Evolutionary conservation across 1,140 invertebrate genomes (phyloP).

Genomic region (Rhyacophila brunnea): DNA sequence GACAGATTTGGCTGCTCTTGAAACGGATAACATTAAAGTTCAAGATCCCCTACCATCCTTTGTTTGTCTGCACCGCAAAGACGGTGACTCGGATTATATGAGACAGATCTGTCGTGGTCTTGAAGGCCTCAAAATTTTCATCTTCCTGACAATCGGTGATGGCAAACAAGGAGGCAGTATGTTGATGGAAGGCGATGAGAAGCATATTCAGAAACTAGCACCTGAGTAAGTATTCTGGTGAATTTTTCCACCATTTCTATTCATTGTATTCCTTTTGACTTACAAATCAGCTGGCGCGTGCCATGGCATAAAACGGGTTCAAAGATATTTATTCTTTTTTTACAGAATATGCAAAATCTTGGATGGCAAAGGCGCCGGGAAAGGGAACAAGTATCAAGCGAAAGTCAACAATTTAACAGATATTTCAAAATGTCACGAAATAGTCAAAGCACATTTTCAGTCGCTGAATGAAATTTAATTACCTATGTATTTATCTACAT

Average conservation of each 20-base stretch:
- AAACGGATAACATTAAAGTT: slow-evolving; percentile 61
- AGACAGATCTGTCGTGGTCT: slow-evolving; percentile 63
- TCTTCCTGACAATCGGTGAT: slow-evolving; percentile 69
- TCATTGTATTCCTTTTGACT: too few relatives aligned
- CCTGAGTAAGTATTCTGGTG: slow-evolving; percentile 18
- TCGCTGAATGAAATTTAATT: too few relatives aligned
- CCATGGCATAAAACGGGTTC: too few relatives aligned
- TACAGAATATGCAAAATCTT: slow-evolving; percentile 49
- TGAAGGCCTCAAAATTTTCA: slow-evolving; percentile 55
- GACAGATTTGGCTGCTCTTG: slow-evolving; percentile 64
- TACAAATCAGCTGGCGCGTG: too few relatives aligned
- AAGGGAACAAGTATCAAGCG: slow-evolving; percentile 56
- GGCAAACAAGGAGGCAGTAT: slow-evolving; percentile 23
- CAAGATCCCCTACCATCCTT: slow-evolving; percentile 55
- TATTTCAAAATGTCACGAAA: slow-evolving; percentile 40
- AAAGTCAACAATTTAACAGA: slow-evolving; percentile 54
- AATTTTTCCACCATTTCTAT: too few relatives aligned
- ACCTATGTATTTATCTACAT: too few relatives aligned
- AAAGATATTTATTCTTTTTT: not conserved
- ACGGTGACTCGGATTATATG: slow-evolving; percentile 73
- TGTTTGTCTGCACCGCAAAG: slow-evolving; percentile 64
- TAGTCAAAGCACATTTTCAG: slow-evolving; percentile 35
- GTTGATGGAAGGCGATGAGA: slow-evolving; percentile 9
- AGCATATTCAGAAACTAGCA: slow-evolving; percentile 7
- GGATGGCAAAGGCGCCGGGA: slow-evolving; percentile 59